A percentile compares a stretch with the other conserved stretches of the same genome.
Evolutionary conservation across 2,888 invertebrate genomes (phyloP).

Genomic region (Nomada hirtipes): DNA sequence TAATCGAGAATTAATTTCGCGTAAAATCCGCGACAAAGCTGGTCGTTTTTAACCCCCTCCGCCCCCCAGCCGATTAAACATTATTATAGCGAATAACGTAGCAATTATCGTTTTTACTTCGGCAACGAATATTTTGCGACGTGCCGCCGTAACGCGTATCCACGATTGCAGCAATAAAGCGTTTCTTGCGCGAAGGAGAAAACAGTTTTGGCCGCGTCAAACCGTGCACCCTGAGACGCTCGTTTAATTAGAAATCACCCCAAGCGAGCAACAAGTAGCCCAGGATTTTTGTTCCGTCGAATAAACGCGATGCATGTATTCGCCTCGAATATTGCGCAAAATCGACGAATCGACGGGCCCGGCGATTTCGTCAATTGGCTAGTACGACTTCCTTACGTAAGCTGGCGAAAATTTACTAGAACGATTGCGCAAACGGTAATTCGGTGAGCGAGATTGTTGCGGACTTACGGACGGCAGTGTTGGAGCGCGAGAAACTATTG

Average conservation of each 20-base stretch:
- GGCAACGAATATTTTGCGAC: constrained; percentile 24
- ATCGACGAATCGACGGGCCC: neutral
- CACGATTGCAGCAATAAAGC: constrained; percentile 33
- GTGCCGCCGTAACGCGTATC: constrained; percentile 39
- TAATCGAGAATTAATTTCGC: constrained; percentile 54
- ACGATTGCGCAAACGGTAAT: neutral
- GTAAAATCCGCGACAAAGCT: constrained; percentile 24
- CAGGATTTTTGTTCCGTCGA: neutral
- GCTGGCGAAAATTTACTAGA: constrained; percentile 6
- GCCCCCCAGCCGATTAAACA: constrained; percentile 62
- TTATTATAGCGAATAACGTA: constrained; percentile 68
- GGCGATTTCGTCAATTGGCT: constrained; percentile 12
- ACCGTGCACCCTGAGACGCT: constrained; percentile 28
- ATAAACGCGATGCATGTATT: neutral
- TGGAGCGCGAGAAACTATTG: neutral
- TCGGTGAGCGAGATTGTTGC: neutral
- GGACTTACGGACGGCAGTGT: too few species aligned
- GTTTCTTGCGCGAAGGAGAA: constrained; percentile 37
- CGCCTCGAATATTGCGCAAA: neutral
- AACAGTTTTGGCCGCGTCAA: constrained; percentile 28
- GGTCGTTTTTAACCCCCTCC: neutral
- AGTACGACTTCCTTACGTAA: constrained; percentile 5
- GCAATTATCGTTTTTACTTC: constrained; percentile 68
- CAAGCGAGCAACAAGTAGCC: constrained; percentile 4
- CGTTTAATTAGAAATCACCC: constrained; percentile 46